A percentile compares a stretch with the other conserved stretches of the same genome.
Evolutionary conservation across 2,113 vertebrate species (phyloP).

Genomic region (Ceratotherium simum): DNA sequence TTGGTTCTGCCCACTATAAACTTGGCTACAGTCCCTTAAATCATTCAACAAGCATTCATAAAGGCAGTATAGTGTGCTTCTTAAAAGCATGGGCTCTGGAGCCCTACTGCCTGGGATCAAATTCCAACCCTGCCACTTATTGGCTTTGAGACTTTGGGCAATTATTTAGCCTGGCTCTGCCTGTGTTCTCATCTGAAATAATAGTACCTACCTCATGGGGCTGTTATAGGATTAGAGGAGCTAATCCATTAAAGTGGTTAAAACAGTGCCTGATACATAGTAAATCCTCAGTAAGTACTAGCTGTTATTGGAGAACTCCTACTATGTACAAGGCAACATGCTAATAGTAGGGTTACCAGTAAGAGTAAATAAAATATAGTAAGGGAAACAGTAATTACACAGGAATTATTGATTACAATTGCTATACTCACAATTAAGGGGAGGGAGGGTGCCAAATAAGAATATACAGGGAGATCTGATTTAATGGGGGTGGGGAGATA

Average conservation of each 20-base stretch:
- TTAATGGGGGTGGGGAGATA: neutral
- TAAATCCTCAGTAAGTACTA: neutral
- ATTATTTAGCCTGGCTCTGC: neutral
- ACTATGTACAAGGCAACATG: too few relatives aligned
- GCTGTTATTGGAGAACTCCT: neutral
- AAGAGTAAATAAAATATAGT: neutral
- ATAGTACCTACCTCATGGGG: neutral
- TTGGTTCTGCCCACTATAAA: neutral
- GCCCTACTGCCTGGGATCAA: neutral
- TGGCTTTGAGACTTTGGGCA: neutral
- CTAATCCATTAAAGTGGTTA: neutral
- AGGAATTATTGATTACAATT: neutral
- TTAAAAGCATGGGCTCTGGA: neutral
- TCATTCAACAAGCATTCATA: neutral
- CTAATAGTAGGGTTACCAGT: neutral
- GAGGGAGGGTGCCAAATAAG: neutral
- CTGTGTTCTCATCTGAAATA: neutral
- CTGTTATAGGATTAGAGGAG: neutral
- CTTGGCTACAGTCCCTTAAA: neutral
- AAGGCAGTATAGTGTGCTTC: neutral
- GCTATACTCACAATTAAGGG: neutral
- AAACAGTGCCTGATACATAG: neutral
- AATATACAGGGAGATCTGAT: neutral
- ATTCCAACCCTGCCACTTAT: neutral
- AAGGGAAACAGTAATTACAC: neutral